Evolutionary conservation across 2,113 vertebrate species (phyloP), one percentile per base, ranked within the genome.

Genomic region (Euleptes europaea): DNA sequence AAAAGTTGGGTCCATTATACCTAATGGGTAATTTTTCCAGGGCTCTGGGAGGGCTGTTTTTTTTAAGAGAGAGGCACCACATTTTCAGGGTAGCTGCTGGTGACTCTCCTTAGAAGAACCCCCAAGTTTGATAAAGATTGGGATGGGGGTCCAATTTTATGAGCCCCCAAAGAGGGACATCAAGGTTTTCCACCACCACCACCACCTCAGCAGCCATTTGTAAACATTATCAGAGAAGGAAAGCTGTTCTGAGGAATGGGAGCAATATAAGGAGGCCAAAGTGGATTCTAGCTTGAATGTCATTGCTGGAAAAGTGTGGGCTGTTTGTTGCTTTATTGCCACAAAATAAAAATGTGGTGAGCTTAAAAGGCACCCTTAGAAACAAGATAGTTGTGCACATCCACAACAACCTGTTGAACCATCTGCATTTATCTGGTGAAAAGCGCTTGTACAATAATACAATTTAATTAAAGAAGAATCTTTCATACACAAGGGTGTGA

Each of bases 401-500:
- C 15, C 8, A 44, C 81, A 60, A 73, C 60, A 83, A 57, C 11
- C 9, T 42, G 47, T 76, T 17, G 88, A 85, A 82, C 77, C 47
- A 76, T 40, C 54, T 88, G 85, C 54, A 78, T 5, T 35, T n/a
- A 66, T 77, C n/a, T 60, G 5, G 79, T 7, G 66, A 86, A 65
- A 82, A 84, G 28, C 89, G 11, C 74, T 85, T 66, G 13, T 14
- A 51, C 75, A 47, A 0, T 1, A 65, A 78, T 0, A 1, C 71
- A 66, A 42, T 86, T 63, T 86, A 47, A 83, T 63, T 86, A 81
- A 28, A 26, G 4, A 14, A 42, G 88, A 31, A 42, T 84, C 54
- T 86, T 76, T 65, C 70, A 51, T 47, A 8, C 31, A 40, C 21
- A 74, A 78, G 63, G 42, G 44, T 66, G 78, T 70, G 49, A 80